Evolutionary conservation across 2,888 invertebrate species (phyloP).

Genomic region (Cryptophagus acutangulus): DNA sequence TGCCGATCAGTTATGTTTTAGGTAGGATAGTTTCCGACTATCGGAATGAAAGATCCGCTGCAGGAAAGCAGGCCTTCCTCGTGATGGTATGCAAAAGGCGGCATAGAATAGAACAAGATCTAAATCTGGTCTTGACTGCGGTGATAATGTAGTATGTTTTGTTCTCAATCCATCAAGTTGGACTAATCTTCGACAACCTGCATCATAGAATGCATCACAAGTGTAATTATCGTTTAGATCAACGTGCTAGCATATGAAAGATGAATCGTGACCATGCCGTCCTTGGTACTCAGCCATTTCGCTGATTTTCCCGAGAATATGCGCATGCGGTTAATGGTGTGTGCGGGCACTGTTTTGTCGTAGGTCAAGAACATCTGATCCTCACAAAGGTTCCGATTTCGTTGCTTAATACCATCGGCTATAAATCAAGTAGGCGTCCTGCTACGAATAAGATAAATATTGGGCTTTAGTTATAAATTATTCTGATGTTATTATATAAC

Average conservation of each 20-base stretch:
- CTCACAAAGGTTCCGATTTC: slow-evolving; percentile 12
- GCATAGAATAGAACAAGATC: slow-evolving; percentile 6
- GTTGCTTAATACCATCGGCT: slow-evolving; percentile 9
- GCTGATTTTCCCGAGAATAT: slow-evolving; percentile 3
- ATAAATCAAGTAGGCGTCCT: slow-evolving; percentile 13
- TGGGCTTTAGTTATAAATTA: slow-evolving; percentile 11
- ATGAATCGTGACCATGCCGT: slow-evolving; percentile 22
- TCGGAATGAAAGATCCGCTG: slow-evolving; percentile 2
- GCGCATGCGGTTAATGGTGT: background rate
- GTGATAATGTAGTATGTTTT: slow-evolving; percentile 14
- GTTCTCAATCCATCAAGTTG: slow-evolving; percentile 14
- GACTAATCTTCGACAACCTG: slow-evolving; percentile 12
- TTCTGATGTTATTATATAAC: slow-evolving; percentile 6
- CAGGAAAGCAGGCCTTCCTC: slow-evolving; percentile 2
- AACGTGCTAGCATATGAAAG: slow-evolving; percentile 19
- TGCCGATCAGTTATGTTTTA: background rate
- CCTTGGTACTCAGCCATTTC: slow-evolving; percentile 20
- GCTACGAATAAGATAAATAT: slow-evolving; percentile 15
- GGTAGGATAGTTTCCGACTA: background rate
- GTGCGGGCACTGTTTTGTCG: slow-evolving; percentile 1
- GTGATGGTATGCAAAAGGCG: slow-evolving; percentile 9
- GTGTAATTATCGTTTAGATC: slow-evolving; percentile 18
- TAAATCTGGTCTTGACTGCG: slow-evolving; percentile 12
- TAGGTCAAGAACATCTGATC: slow-evolving; percentile 14
- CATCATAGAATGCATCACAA: slow-evolving; percentile 12